These are phyloP conservation scores for Tricholauxania praeusta DNA, from an alignment of 2,888 invertebrate species.

Conservation along the genomic window DNA sequence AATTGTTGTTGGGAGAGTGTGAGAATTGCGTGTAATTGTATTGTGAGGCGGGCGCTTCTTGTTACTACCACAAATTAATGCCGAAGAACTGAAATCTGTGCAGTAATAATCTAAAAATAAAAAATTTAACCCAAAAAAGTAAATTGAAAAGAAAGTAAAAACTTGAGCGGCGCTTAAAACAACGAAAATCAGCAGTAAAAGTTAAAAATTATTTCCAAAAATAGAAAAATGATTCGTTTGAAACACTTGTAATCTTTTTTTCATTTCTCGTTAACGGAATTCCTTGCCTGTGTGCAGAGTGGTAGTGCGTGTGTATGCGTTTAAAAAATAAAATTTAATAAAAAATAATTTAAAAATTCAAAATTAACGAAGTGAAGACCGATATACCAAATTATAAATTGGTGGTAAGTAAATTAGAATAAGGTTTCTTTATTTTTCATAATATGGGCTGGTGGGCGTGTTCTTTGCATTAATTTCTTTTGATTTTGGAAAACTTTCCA, in stretches of 20 bases:
- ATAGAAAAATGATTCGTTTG: conserved; percentile 60
- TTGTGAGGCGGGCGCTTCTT: too few relatives aligned
- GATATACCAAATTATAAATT: not conserved
- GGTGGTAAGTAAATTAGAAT: not conserved
- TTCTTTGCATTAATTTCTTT: conserved; percentile 21
- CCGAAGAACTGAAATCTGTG: too few relatives aligned
- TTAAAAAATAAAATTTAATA: not conserved
- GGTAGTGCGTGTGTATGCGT: not conserved
- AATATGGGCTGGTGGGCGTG: conserved; percentile 3
- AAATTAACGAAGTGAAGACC: not conserved
- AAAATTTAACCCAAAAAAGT: not conserved
- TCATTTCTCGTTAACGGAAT: not conserved
- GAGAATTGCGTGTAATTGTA: too few relatives aligned
- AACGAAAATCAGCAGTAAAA: not conserved
- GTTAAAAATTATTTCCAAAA: conserved; percentile 47
- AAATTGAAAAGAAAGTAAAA: not conserved
- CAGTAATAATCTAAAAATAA: not conserved
- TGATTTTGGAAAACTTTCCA: conserved; percentile 27
- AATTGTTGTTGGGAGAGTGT: too few relatives aligned
- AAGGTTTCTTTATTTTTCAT: not conserved
- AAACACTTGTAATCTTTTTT: conserved; percentile 56
- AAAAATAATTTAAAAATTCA: not conserved
- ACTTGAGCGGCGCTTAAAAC: not conserved
- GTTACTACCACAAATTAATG: too few relatives aligned
- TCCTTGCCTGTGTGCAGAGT: conserved; percentile 2